Conservation (phyloP, 2,797 vertebrate species). For the Masticophis lateralis region DNA sequence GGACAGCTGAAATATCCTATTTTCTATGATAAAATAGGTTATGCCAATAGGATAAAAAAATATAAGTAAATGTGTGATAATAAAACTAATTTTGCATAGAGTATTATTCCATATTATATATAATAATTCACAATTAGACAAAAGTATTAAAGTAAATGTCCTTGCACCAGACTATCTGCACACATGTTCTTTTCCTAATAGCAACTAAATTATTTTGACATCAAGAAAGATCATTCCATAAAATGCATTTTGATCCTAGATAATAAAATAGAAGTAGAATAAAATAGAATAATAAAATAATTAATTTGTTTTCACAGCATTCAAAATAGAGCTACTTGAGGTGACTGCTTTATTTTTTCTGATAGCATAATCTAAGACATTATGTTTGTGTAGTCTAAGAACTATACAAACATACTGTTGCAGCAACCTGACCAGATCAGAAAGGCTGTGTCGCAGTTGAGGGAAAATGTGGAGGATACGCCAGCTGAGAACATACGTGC, state of each 20-base stretch:
- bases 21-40: background rate
- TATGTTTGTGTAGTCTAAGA: background rate
- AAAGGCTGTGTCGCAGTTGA: background rate
- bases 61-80: background rate
- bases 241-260: background rate
- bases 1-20: background rate
- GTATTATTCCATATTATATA: background rate
- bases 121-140: background rate
- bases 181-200: background rate
- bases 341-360: background rate
- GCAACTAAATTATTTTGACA: background rate
- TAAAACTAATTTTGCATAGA: background rate
- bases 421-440: background rate
- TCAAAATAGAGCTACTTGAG: background rate
- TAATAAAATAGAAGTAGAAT: background rate
- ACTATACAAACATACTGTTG: background rate
- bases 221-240: background rate
- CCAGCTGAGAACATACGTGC: background rate
- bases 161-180: background rate
- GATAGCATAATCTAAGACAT: background rate
- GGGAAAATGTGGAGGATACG: background rate
- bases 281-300: background rate
- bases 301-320: background rate
- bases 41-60: background rate
- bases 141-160: background rate